Evolutionary conservation across 2,797 vertebrate species (phyloP).

Genomic region (Falco peregrinus): DNA sequence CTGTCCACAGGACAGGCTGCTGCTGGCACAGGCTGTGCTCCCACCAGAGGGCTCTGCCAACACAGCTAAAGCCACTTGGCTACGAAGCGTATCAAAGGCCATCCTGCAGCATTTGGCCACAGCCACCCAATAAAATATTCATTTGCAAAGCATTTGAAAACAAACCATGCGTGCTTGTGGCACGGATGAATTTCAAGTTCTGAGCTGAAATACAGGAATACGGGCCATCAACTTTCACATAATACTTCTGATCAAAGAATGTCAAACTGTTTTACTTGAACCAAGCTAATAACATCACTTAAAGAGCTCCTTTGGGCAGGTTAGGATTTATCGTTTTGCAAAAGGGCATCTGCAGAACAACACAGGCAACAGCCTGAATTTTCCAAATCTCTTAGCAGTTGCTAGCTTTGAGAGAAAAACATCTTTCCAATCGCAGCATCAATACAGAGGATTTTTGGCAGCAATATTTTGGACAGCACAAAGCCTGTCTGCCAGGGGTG

Average conservation of each 20-base stretch:
- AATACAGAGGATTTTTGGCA: not conserved
- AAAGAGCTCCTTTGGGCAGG: not conserved
- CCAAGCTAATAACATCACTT: not conserved
- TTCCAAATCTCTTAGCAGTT: not conserved
- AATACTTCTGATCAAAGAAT: not conserved
- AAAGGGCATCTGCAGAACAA: conserved; percentile 1
- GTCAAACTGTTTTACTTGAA: not conserved
- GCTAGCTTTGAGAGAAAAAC: not conserved
- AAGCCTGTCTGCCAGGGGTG: not conserved
- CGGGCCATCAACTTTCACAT: not conserved
- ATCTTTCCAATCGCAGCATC: not conserved
- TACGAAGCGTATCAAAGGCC: not conserved
- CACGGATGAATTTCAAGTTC: not conserved
- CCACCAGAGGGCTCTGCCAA: conserved; percentile 61
- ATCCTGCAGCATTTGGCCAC: not conserved
- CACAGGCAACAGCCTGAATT: not conserved
- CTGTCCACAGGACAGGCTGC: not conserved
- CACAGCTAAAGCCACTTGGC: not conserved
- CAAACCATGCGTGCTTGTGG: not conserved
- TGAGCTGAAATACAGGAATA: not conserved
- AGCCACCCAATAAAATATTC: not conserved
- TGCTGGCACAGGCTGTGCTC: not conserved
- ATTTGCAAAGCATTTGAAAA: conserved; percentile 6
- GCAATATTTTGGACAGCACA: not conserved
- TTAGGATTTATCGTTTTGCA: not conserved